Evolutionary conservation across 1,140 invertebrate genomes (phyloP).

Genomic region (Lanistes nyassanus): DNA sequence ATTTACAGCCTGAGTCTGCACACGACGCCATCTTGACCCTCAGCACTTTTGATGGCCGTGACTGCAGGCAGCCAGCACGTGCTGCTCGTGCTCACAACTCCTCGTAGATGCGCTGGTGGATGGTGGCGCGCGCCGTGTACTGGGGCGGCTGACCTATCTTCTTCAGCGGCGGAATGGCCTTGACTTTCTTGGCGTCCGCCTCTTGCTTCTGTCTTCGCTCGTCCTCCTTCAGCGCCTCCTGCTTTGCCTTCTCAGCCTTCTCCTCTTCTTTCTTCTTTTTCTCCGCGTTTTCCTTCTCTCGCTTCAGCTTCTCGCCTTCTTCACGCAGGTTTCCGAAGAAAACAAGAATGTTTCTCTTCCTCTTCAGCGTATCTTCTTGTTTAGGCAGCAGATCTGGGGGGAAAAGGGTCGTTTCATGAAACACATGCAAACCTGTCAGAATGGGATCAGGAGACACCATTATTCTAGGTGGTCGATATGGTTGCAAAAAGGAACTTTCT

Average conservation of each 20-base stretch:
- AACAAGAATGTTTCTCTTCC: slow-evolving; percentile 32
- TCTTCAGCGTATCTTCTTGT: slow-evolving; percentile 25
- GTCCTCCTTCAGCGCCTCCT: neutral
- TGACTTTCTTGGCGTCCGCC: neutral
- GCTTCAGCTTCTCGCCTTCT: neutral
- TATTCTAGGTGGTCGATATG: too few relatives aligned
- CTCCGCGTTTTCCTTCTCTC: neutral
- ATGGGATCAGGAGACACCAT: too few relatives aligned
- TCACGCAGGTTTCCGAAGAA: slow-evolving; percentile 19
- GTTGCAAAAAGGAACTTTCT: too few relatives aligned
- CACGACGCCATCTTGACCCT: too few relatives aligned
- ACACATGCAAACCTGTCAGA: too few relatives aligned
- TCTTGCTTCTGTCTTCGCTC: neutral
- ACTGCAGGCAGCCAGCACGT: too few relatives aligned
- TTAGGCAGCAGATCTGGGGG: slow-evolving; percentile 21
- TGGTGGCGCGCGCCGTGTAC: slow-evolving; percentile 6
- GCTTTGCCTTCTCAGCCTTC: neutral
- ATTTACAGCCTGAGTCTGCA: too few relatives aligned
- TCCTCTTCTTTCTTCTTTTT: slow-evolving; percentile 6
- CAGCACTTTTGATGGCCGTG: too few relatives aligned
- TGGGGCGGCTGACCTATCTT: neutral
- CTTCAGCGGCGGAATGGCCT: neutral
- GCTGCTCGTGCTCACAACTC: neutral
- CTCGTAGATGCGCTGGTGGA: slow-evolving; percentile 8
- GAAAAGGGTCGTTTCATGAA: too few relatives aligned